phyloP scores from a whole-genome alignment of 2,888 invertebrate species.

The Pristionchus mayeri region DNA sequence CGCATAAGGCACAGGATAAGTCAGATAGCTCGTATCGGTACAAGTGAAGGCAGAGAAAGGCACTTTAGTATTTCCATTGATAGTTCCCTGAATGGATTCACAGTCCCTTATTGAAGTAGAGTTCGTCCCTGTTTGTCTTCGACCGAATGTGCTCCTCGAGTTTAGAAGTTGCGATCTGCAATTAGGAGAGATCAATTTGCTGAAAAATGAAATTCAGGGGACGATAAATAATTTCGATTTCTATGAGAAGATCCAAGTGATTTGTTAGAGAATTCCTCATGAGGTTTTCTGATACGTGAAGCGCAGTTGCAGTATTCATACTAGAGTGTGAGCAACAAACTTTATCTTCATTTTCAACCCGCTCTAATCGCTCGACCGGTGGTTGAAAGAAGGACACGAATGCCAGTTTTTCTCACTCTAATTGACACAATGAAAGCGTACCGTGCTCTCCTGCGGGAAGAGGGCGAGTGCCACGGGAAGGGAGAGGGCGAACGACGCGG shows the following conservation, averaged over 20 bases:
- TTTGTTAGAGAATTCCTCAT: neutral
- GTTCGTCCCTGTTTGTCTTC: constrained; percentile 47
- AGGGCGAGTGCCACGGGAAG: constrained; percentile 79
- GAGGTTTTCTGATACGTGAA: constrained; percentile 77
- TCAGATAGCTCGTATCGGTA: no score
- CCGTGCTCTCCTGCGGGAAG: constrained; percentile 77
- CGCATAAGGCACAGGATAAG: no score
- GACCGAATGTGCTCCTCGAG: constrained; percentile 20
- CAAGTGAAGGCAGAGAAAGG: no score
- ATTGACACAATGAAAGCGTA: neutral
- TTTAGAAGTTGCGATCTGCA: constrained; percentile 21
- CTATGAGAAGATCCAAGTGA: neutral
- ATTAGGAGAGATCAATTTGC: neutral
- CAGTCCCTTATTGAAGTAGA: constrained; percentile 65
- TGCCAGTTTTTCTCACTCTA: neutral
- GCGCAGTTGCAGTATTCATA: constrained; percentile 79
- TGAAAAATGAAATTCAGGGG: neutral
- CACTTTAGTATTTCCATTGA: neutral
- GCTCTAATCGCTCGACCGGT: neutral
- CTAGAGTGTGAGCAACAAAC: constrained; percentile 77
- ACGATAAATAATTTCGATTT: no score
- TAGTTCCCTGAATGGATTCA: constrained; percentile 10
- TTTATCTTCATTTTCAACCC: neutral
- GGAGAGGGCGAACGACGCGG: constrained; percentile 78
- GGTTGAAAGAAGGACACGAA: no score